These are phyloP conservation scores for Xiphophorus hellerii DNA, from an alignment of 2,113 vertebrate species.

Conservation along the genomic window DNA sequence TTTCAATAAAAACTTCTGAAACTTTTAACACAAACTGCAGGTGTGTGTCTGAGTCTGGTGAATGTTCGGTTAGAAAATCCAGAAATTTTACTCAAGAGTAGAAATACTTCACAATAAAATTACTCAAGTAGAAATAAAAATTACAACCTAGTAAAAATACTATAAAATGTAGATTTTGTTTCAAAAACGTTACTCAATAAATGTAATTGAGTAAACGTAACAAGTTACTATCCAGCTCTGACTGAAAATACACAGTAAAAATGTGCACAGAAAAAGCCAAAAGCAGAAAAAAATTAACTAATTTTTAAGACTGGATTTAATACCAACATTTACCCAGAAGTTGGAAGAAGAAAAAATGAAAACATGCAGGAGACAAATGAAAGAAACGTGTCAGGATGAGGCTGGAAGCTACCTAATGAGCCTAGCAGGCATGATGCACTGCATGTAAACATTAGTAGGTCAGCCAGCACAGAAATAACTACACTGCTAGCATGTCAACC, in stretches of 20 bases:
- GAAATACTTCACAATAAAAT: too few species aligned
- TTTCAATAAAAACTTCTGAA: too few species aligned
- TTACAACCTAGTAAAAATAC: too few species aligned
- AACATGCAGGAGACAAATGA: background rate
- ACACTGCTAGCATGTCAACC: slow-evolving; percentile 43
- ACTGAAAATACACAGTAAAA: slow-evolving; percentile 2
- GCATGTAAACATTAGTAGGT: slow-evolving; percentile 78
- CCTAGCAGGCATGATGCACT: slow-evolving; percentile 70
- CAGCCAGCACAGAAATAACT: slow-evolving; percentile 78
- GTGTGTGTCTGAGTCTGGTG: too few species aligned
- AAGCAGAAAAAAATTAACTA: background rate
- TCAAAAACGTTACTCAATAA: too few species aligned
- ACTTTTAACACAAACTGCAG: too few species aligned
- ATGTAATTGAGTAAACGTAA: too few species aligned
- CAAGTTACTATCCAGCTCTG: background rate
- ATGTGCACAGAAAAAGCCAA: slow-evolving; percentile 39
- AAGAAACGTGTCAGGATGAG: slow-evolving; percentile 12
- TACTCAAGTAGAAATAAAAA: too few species aligned
- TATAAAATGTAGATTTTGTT: too few species aligned
- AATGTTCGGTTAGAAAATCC: too few species aligned
- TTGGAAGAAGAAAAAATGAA: background rate
- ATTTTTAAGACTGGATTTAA: slow-evolving; percentile 4
- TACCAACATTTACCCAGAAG: slow-evolving; percentile 6
- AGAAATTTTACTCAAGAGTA: too few species aligned
- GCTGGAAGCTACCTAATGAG: slow-evolving; percentile 69